phyloP scores from a whole-genome alignment of 2,888 invertebrate species.

The Dendrolimus pini region DNA sequence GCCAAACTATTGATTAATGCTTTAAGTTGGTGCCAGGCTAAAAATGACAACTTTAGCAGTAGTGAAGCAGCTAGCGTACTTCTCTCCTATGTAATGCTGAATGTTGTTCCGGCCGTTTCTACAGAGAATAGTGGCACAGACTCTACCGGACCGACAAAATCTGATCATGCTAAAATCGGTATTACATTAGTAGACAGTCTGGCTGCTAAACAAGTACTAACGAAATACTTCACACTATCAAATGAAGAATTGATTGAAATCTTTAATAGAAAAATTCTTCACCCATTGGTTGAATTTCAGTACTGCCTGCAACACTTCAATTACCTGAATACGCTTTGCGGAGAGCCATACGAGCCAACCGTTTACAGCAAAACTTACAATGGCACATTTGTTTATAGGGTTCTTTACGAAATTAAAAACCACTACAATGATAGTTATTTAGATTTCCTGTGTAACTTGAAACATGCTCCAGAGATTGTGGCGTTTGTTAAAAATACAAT shows the following conservation, averaged over 20 bases:
- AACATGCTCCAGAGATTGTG: no score
- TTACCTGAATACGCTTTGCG: slow-evolving; percentile 33
- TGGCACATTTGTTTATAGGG: slow-evolving; percentile 29
- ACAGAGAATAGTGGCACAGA: neutral
- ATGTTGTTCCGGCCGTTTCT: slow-evolving; percentile 11
- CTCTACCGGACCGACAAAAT: neutral
- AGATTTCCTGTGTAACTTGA: no score
- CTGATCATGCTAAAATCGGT: no score
- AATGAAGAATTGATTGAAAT: slow-evolving; percentile 10
- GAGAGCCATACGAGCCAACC: slow-evolving; percentile 18
- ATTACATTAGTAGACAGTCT: neutral
- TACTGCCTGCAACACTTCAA: slow-evolving; percentile 31
- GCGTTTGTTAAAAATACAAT: no score
- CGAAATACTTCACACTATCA: slow-evolving; percentile 15
- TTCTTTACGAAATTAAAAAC: slow-evolving; percentile 13
- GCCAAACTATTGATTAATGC: slow-evolving; percentile 25
- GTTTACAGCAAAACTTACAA: slow-evolving; percentile 26
- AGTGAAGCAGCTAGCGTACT: slow-evolving; percentile 24
- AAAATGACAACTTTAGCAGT: slow-evolving; percentile 13
- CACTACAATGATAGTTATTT: slow-evolving; percentile 4
- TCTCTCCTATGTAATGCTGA: slow-evolving; percentile 26
- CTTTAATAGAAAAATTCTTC: slow-evolving; percentile 15
- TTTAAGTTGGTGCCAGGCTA: slow-evolving; percentile 26
- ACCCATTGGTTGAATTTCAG: slow-evolving; percentile 27
- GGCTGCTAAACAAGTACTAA: neutral